Evolutionary conservation across 2,797 vertebrate species (phyloP).

Genomic region (Acrossocheilus wenchowensis): DNA sequence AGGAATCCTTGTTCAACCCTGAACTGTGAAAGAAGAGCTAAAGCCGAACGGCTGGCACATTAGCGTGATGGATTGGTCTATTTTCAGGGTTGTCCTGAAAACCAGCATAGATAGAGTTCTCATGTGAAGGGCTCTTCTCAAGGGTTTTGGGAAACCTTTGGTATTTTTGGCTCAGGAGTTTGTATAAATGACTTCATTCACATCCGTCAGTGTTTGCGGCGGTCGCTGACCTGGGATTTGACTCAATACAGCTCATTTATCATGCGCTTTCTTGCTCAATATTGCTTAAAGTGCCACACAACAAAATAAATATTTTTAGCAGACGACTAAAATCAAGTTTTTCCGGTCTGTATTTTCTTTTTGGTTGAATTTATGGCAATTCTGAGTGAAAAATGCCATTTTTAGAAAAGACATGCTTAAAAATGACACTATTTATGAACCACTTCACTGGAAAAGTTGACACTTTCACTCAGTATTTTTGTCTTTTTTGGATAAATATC

Average conservation of each 20-base stretch:
- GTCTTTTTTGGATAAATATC: too few species aligned
- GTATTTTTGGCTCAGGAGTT: slow-evolving; percentile 27
- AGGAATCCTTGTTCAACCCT: slow-evolving; percentile 72
- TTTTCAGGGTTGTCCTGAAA: neutral
- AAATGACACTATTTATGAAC: too few species aligned
- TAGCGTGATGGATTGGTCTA: neutral
- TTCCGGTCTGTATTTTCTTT: neutral
- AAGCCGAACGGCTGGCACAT: neutral
- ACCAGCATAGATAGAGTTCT: neutral
- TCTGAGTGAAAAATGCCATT: neutral
- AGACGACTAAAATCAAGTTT: neutral
- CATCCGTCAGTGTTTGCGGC: neutral
- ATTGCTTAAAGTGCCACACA: neutral
- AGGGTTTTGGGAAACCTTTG: neutral
- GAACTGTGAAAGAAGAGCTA: slow-evolving; percentile 66
- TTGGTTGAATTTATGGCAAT: neutral
- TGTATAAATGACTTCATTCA: slow-evolving; percentile 30
- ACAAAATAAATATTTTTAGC: neutral
- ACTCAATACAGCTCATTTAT: neutral
- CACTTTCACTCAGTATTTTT: too few species aligned
- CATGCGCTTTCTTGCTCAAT: neutral
- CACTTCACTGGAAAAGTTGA: too few species aligned
- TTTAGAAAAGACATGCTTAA: neutral
- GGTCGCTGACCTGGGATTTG: neutral
- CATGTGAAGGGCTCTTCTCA: neutral